Evolutionary conservation across 92 coral and sea anemone species (phyloP).

Genomic region (Porites divaricata): DNA sequence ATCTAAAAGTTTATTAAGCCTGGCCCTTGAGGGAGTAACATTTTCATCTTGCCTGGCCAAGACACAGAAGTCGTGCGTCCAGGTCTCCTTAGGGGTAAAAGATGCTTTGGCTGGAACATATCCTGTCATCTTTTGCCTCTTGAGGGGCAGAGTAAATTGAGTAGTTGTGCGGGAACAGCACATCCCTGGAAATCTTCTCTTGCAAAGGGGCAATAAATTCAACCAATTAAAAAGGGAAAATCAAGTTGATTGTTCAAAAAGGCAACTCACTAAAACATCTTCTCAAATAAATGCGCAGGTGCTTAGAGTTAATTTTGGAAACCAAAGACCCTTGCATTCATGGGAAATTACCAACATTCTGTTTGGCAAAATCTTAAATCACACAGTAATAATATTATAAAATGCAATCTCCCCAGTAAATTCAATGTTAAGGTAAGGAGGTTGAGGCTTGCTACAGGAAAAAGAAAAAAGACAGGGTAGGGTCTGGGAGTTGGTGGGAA

Average conservation of each 20-base stretch:
- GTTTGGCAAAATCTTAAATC: slow-evolving; percentile 3
- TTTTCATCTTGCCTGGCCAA: slow-evolving; percentile 17
- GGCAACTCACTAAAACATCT: not conserved
- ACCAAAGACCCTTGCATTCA: slow-evolving; percentile 4
- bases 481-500: not conserved
- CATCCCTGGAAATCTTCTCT: slow-evolving; percentile 45
- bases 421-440: slow-evolving; percentile 12
- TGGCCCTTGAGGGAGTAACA: slow-evolving; percentile 19
- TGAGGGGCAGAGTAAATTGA: slow-evolving; percentile 16
- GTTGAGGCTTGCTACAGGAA: slow-evolving; percentile 18
- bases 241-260: not conserved
- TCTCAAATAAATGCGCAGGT: not conserved
- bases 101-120: slow-evolving; percentile 31
- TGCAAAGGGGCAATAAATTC: slow-evolving; percentile 14
- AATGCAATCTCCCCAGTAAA: slow-evolving; percentile 8
- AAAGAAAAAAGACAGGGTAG: not conserved
- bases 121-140: slow-evolving; percentile 32
- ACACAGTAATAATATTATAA: slow-evolving; percentile 11
- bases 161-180: slow-evolving; percentile 15
- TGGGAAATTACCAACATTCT: not conserved
- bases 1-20: slow-evolving; percentile 5
- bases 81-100: slow-evolving; percentile 34
- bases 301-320: not conserved
- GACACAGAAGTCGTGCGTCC: slow-evolving; percentile 54
- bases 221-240: slow-evolving; percentile 1